A percentile compares a stretch with the other conserved stretches of the same genome.
phyloP scores from a whole-genome alignment of 1,140 invertebrate genomes.

The fruit fly (Drosophila melanogaster) region DNA sequence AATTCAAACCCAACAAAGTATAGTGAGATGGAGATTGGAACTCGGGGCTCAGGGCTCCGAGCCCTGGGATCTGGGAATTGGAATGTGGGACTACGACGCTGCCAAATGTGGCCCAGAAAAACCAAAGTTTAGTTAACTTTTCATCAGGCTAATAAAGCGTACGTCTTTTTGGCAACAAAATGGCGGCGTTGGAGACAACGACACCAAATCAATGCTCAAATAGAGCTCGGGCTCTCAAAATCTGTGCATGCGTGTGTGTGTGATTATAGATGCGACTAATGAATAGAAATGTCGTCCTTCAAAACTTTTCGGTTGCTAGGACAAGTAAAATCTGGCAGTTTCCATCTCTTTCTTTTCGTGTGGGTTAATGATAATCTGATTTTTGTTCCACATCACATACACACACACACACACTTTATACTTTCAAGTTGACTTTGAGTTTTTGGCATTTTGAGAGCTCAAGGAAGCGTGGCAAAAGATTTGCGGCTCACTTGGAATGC shows the following conservation, averaged over 20 bases:
- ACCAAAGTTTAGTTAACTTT: slow-evolving; percentile 72
- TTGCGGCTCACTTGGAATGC: slow-evolving; percentile 61
- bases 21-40: slow-evolving; percentile 14
- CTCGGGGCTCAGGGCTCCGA: background rate
- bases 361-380: slow-evolving; percentile 74
- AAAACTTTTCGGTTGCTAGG: slow-evolving; percentile 67
- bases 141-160: slow-evolving; percentile 75
- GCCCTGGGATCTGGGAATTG: background rate
- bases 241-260: background rate
- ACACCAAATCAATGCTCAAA: slow-evolving; percentile 64
- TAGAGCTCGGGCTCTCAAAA: slow-evolving; percentile 1
- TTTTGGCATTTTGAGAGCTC: slow-evolving; percentile 50
- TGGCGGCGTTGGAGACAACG: slow-evolving; percentile 34
- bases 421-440: slow-evolving; percentile 55
- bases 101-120: slow-evolving; percentile 26
- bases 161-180: slow-evolving; percentile 55
- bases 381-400: slow-evolving; percentile 46
- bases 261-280: slow-evolving; percentile 54
- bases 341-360: slow-evolving; percentile 15
- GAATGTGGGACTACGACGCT: slow-evolving; percentile 6
- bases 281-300: slow-evolving; percentile 78
- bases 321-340: slow-evolving; percentile 18
- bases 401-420: slow-evolving; percentile 24
- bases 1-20: slow-evolving; percentile 28
- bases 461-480: slow-evolving; percentile 58